Evolutionary conservation across 2,113 vertebrate genomes (phyloP).

Genomic region (Ceratotherium simum): DNA sequence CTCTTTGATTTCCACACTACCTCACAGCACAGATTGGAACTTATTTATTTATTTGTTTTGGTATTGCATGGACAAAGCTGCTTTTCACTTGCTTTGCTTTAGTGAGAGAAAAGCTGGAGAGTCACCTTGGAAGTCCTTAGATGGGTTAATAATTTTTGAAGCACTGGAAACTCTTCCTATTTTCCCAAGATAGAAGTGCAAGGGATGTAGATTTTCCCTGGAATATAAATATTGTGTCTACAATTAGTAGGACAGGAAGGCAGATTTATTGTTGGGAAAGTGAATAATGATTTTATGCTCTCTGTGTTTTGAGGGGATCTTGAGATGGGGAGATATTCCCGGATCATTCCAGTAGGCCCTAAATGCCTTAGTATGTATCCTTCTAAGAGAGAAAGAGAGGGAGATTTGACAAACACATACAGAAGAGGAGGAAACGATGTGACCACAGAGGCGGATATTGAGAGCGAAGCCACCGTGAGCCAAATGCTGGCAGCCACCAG

Average conservation of each 20-base stretch:
- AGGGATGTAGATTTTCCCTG: not conserved
- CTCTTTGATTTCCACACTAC: not conserved
- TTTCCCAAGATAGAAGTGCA: not conserved
- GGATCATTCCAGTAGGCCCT: not conserved
- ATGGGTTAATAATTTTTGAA: not conserved
- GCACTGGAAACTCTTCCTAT: not conserved
- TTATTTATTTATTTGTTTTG: not conserved
- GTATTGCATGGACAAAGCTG: not conserved
- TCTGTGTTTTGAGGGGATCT: not conserved
- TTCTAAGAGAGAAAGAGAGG: not conserved
- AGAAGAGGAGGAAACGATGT: not conserved
- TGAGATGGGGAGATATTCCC: not conserved
- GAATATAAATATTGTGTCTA: slow-evolving; percentile 1
- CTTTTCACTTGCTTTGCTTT: slow-evolving; percentile 35
- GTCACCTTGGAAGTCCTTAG: not conserved
- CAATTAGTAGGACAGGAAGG: not conserved
- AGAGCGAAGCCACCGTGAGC: not conserved
- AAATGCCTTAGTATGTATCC: not conserved
- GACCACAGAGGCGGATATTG: not conserved
- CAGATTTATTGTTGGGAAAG: not conserved
- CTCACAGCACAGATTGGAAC: not conserved
- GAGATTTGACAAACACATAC: not conserved
- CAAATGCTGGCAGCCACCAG: not conserved
- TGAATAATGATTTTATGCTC: not conserved
- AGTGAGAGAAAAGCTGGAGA: not conserved